phyloP scores from a whole-genome alignment of 2,797 vertebrate genomes.

The Rhodeus uyekii region DNA sequence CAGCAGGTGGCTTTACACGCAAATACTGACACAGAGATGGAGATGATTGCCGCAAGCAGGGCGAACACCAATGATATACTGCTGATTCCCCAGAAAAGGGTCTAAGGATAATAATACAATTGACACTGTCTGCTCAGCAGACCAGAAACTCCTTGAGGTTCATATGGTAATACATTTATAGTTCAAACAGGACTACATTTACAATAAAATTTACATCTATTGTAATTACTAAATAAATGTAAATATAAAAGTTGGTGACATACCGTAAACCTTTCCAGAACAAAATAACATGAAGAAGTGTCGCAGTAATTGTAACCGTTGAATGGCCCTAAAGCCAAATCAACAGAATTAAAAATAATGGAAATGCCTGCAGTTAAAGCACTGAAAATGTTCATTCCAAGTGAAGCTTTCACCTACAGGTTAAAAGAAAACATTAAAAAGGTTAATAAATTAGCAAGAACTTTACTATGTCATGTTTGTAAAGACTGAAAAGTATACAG shows the following conservation, averaged over 20 bases:
- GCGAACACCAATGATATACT: neutral
- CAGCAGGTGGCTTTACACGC: neutral
- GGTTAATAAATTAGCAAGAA: neutral
- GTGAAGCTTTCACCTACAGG: neutral
- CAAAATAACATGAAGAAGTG: too few species aligned
- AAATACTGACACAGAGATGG: conserved; percentile 18
- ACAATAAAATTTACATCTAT: too few species aligned
- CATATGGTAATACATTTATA: neutral
- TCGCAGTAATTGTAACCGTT: neutral
- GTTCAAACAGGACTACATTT: neutral
- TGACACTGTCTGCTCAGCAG: neutral
- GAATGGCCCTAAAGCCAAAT: neutral
- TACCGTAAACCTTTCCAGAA: neutral
- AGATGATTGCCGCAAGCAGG: conserved; percentile 5
- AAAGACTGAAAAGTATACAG: too few species aligned
- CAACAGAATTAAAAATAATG: neutral
- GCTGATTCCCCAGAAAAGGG: neutral
- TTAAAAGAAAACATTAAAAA: too few species aligned
- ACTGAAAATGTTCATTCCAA: neutral
- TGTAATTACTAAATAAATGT: too few species aligned
- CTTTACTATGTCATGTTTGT: too few species aligned
- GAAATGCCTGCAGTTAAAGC: neutral
- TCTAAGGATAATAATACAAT: neutral
- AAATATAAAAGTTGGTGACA: neutral
- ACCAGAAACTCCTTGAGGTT: neutral